Base-by-base conservation (phyloP, 1,140 invertebrate species). In the Propsilocerus akamusi region DNA sequence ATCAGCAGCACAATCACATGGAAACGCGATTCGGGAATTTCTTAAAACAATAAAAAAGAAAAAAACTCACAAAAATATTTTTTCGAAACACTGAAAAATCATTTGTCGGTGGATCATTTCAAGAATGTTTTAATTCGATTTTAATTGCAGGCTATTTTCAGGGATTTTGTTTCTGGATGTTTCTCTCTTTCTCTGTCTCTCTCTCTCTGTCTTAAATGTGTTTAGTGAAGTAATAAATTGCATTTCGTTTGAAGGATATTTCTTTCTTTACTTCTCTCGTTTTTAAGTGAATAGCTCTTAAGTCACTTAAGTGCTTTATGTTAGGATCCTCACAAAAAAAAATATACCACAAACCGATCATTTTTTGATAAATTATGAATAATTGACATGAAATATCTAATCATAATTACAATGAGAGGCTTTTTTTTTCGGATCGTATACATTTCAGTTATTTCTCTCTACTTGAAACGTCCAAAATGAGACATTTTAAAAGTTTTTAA, bases 401-500 rank as follows among this genome's bases (percentile, higher is more conserved):
- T 30, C n/a, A n/a, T 30, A 30, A 30, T 30, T 30, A 30, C n/a
- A 30, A n/a, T 11, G 28, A 30, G 28, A 30, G 10, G 10, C n/a
- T 30, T 30, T n/a, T 11, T 11, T 30, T n/a, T 11, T 30, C n/a
- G 10, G n/a, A 30, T 30, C n/a, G 10, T 8, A 8, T 30, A 30
- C 28, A 30, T 30, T 30, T 30, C 10, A 30, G 28, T 30, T 30
- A 11, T 30, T 8, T n/a, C n/a, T n/a, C n/a, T n/a, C n/a, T n/a
- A n/a, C n/a, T n/a, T n/a, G n/a, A n/a, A n/a, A n/a, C n/a, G n/a
- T n/a, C n/a, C 10, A 30, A 30, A 30, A 30, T 30, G 17, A 41
- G 34, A 41, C 34, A 41, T 41, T 17, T 41, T 41, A 41, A 41
- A 41, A 17, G 14, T 41, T 41, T 37, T 41, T 41, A 41, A 41